Evolutionary conservation across 2,113 vertebrate species (phyloP), one percentile per base, ranked within the genome.

Genomic region (Micromys minutus): DNA sequence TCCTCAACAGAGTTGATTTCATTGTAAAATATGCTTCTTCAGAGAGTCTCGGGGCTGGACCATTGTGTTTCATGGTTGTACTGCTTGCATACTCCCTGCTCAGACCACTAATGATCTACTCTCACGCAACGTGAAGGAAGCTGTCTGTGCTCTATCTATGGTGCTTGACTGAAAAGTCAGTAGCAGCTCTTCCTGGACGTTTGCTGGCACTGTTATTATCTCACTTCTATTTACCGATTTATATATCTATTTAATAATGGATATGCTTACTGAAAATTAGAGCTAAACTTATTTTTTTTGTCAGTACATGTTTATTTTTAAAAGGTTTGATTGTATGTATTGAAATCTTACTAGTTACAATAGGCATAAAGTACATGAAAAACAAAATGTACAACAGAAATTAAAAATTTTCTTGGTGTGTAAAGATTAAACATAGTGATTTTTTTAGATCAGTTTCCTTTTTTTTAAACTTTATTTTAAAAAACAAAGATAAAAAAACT

Each of bases 11-110:
- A 92, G 92, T 91, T 89, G 61, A 59, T 91, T 91, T 95, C 96
- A 90, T 95, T 94, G 42, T 74, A 94, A 95, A 95, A 86, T 89
- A 67, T 16, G 42, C 77, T 91, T 96, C 65, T 85, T 89, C 75
- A 74, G 34, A 89, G 92, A 94, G 67, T 67, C 88, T 81, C 24
- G 65, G 55, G 69, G 72, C 75, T 92, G 88, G 95, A 63, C 89
- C 92, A 94, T 71, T 95, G 72, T 52, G 96, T 94, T 86, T 93
- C 71, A 59, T 96, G 92, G 93, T 59, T 83, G 29, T 8, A 6
- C 76, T 94, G 47, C 39, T 63, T n/a, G 61, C 26, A 63, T 3
- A 39, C 34, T 91, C 52, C 21, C 47, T 63, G 69, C 79, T 36
- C 19, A 34, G 69, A 52, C 47, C 89, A 22, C 55, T 95, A 95